Conservation (phyloP, 2,113 vertebrate genomes). For the Hirundichthys speculiger region DNA sequence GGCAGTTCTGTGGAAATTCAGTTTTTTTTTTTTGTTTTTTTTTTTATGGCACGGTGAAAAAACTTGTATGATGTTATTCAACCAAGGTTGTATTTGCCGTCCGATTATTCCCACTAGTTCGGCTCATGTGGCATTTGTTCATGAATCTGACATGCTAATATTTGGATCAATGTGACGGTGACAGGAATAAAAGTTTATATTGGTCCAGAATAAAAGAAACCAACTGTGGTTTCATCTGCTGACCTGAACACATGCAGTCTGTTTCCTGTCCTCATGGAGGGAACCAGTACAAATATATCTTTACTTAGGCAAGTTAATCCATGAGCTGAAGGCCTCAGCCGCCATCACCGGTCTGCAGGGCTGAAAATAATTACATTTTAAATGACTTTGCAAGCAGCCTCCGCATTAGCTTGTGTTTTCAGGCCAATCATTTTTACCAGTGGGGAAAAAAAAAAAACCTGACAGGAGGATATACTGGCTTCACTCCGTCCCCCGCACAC, state of each 20-base stretch:
- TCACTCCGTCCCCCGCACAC: conserved; percentile 57
- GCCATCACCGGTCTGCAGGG: conserved; percentile 46
- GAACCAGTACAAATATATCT: conserved; percentile 42
- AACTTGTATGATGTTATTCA: too few species aligned
- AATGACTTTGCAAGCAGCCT: conserved; percentile 72
- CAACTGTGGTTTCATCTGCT: background rate
- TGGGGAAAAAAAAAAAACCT: conserved; percentile 50
- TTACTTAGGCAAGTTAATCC: conserved; percentile 64
- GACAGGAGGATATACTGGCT: conserved; percentile 49
- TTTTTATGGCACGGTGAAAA: too few species aligned
- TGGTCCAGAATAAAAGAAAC: too few species aligned
- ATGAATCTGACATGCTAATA: too few species aligned
- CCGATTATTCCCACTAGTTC: too few species aligned
- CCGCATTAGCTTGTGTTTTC: conserved; percentile 74
- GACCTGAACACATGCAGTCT: background rate
- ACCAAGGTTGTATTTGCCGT: too few species aligned
- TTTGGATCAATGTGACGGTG: too few species aligned
- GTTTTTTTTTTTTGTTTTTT: too few species aligned
- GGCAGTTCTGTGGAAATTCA: too few species aligned
- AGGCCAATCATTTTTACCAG: conserved; percentile 68
- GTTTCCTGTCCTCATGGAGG: conserved; percentile 19
- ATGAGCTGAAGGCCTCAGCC: conserved; percentile 55
- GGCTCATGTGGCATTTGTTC: too few species aligned
- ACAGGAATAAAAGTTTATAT: too few species aligned
- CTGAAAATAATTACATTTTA: conserved; percentile 80